A percentile compares a stretch with the other conserved stretches of the same genome.
phyloP scores from a whole-genome alignment of 2,888 invertebrate genomes.

The Drosophila niveifrons region DNA sequence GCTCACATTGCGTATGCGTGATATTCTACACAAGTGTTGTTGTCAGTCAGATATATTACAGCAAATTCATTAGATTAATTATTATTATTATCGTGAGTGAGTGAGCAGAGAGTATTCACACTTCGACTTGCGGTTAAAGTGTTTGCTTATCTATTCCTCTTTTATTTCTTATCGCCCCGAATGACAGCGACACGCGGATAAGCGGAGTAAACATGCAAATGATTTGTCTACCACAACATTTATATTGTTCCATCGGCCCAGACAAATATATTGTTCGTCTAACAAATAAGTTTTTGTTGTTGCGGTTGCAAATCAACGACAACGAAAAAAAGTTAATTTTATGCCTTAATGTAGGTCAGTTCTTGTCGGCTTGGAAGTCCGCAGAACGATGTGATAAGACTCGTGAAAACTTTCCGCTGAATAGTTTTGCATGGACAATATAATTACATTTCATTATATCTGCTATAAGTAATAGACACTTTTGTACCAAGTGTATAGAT shows the following conservation, averaged over 20 bases:
- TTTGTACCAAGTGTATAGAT: neutral
- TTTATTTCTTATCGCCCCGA: conserved; percentile 38
- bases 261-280: conserved; percentile 18
- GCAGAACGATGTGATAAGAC: conserved; percentile 39
- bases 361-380: conserved; percentile 25
- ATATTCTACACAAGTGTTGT: neutral
- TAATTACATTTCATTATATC: conserved; percentile 5
- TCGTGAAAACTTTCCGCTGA: conserved; percentile 56
- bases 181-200: conserved; percentile 21
- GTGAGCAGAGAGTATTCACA: conserved; percentile 34
- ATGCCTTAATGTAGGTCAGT: conserved; percentile 64
- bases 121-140: conserved; percentile 4
- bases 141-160: neutral
- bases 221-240: conserved; percentile 13
- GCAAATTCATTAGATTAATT: neutral
- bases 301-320: conserved; percentile 8
- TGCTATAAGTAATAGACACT: neutral
- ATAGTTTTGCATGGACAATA: conserved; percentile 6
- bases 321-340: conserved; percentile 34
- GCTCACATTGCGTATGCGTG: neutral
- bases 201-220: conserved; percentile 26
- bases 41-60: neutral
- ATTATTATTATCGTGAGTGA: conserved; percentile 4
- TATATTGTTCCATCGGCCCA: conserved; percentile 1
- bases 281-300: conserved; percentile 22